Base-by-base conservation (phyloP, 2,113 vertebrate species). In the Protobothrops mucrosquamatus region DNA sequence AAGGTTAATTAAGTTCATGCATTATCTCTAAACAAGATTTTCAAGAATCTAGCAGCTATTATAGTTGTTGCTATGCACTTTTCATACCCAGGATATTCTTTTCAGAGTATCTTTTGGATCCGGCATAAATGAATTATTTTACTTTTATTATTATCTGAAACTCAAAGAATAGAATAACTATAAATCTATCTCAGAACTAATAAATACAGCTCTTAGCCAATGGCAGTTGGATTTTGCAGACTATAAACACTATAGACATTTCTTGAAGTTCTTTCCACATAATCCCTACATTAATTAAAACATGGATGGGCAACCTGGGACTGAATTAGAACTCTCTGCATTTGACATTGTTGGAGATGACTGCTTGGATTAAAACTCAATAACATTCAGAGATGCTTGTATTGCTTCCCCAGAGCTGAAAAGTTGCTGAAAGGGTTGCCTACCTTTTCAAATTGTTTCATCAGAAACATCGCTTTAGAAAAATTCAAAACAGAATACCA, bases 401-500 rank as follows among this genome's bases (percentile, higher is more conserved):
- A 43, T 11, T 23, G 29, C 12, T 59, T 89, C 87, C 87, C 51
- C n/a, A 52, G 7, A 88, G 15, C 8, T n/a, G 93, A 94, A 94
- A 51, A 94, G 87, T 91, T 0, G 52, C 24, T 92, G 69, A 87
- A 93, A 92, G 55, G 59, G 91, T 46, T 87, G 91, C 97, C 93
- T 96, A 99, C 99, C 98, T 97, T 98, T 92, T 99, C 99, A 98
- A 99, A 99, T 39, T 98, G 97, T 59, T 98, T 97, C 99, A 99
- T 99, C 89, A 96, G 91, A 95, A 99, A 99, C 98, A 99, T 98
- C 3, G 97, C 97, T 97, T 99, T 98, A 1, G 98, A 98, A 96
- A 99, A 99, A 59, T 98, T 96, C 89, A 99, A 95, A 94, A 99
- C 97, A 26, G 98, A 97, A 95, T 14, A 93, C 39, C 95, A 94